Percentiles rank a stretch among this genome's conserved stretches.
Conservation (phyloP, 2,888 invertebrate genomes). For the Drosophila algonquin region DNA sequence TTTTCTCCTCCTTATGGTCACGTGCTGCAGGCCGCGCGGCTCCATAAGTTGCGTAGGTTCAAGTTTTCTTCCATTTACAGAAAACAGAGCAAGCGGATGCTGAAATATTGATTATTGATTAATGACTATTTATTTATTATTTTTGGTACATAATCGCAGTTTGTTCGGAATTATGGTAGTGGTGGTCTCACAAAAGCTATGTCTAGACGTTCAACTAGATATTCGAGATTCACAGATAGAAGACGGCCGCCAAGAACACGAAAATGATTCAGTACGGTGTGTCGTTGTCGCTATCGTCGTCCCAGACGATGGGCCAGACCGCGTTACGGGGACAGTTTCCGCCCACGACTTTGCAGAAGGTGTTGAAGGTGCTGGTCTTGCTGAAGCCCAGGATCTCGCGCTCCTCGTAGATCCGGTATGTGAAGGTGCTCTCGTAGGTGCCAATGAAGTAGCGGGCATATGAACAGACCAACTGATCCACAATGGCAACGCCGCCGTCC, state of each 20-base stretch:
- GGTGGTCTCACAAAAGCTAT: slow-evolving; percentile 3
- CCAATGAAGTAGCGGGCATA: slow-evolving; percentile 94
- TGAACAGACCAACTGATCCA: slow-evolving; percentile 98
- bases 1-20: no score
- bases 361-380: slow-evolving; percentile 92
- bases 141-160: slow-evolving; percentile 71
- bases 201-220: slow-evolving; percentile 16
- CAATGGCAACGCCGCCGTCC: slow-evolving; percentile 95
- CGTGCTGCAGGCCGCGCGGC: no score
- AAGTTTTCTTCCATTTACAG: no score
- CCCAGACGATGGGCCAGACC: slow-evolving; percentile 89
- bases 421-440: slow-evolving; percentile 97
- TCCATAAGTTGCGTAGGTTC: no score
- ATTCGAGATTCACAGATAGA: slow-evolving; percentile 17
- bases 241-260: slow-evolving; percentile 3
- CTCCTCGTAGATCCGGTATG: slow-evolving; percentile 98
- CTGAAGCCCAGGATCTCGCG: slow-evolving; percentile 96
- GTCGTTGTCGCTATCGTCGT: slow-evolving; percentile 47
- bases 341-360: slow-evolving; percentile 86
- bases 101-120: background rate
- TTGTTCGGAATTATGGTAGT: slow-evolving; percentile 53
- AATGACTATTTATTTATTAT: slow-evolving; percentile 8
- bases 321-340: slow-evolving; percentile 89
- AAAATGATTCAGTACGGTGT: slow-evolving; percentile 39
- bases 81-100: background rate